These are phyloP conservation scores for Scaptomyza montana DNA, from an alignment of 1,140 invertebrate species.

Conservation along the genomic window DNA sequence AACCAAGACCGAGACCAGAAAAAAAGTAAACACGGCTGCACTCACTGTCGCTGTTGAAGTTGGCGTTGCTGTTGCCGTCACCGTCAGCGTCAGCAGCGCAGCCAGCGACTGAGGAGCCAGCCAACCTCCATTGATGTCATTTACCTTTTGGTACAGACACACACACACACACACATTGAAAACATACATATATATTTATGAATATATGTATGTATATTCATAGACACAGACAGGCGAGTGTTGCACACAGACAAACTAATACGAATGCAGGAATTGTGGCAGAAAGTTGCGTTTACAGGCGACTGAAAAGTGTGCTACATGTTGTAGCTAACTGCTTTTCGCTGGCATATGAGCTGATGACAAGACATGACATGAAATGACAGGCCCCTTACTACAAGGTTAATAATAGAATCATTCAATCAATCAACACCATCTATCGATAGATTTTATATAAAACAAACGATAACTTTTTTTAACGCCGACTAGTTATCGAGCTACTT, in stretches of 20 bases:
- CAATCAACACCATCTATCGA: constrained; percentile 3
- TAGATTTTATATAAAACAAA: neutral
- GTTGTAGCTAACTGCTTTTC: neutral
- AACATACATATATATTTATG: constrained; percentile 5
- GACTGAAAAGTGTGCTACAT: constrained; percentile 38
- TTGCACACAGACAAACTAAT: constrained; percentile 15
- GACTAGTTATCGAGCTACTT: no score
- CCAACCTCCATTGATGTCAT: constrained; percentile 81
- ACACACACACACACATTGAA: constrained; percentile 20
- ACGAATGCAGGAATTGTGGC: neutral
- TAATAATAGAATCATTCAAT: constrained; percentile 12
- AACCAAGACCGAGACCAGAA: constrained; percentile 51
- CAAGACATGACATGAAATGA: neutral
- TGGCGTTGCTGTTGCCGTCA: constrained; percentile 1
- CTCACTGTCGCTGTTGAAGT: constrained; percentile 13
- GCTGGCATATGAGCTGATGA: constrained; percentile 12
- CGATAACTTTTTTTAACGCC: no score
- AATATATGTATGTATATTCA: constrained; percentile 4
- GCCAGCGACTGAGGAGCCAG: constrained; percentile 51
- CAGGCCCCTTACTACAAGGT: constrained; percentile 14
- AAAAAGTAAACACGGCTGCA: constrained; percentile 63
- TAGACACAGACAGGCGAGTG: constrained; percentile 10
- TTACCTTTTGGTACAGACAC: constrained; percentile 69
- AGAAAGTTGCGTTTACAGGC: constrained; percentile 15
- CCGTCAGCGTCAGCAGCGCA: neutral